A percentile compares a stretch with the other conserved stretches of the same genome.
These are phyloP conservation scores for Lithophane socia DNA, from an alignment of 2,888 invertebrate species.

Conservation along the genomic window DNA sequence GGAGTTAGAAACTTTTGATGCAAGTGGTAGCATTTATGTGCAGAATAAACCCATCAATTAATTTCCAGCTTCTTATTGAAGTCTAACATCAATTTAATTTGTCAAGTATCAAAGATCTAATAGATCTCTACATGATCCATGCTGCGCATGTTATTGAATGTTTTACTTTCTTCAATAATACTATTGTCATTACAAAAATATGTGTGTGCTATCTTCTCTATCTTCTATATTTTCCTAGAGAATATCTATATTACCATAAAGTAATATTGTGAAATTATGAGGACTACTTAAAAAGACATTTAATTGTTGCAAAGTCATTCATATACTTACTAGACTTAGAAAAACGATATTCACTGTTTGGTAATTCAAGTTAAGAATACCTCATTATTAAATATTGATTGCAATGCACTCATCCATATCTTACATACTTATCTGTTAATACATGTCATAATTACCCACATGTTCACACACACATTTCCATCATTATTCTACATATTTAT, in stretches of 20 bases:
- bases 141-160: constrained; percentile 66
- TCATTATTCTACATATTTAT: constrained; percentile 29
- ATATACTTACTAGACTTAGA: not conserved
- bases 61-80: constrained; percentile 28
- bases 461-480: constrained; percentile 32
- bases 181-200: constrained; percentile 38
- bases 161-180: constrained; percentile 43
- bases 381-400: constrained; percentile 3
- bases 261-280: not conserved
- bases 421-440: constrained; percentile 41
- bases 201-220: constrained; percentile 39
- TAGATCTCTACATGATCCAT: constrained; percentile 27
- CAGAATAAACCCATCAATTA: constrained; percentile 27
- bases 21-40: constrained; percentile 23
- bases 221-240: constrained; percentile 38
- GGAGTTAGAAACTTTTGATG: not conserved
- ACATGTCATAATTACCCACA: constrained; percentile 26
- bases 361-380: not conserved
- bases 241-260: constrained; percentile 24
- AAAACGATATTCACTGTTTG: not conserved
- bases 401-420: constrained; percentile 23
- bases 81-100: constrained; percentile 30
- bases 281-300: not conserved
- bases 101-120: constrained; percentile 10
- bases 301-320: not conserved